Base-by-base conservation (phyloP, 2,888 invertebrate genomes). In the Drosophila mercatorum region DNA sequence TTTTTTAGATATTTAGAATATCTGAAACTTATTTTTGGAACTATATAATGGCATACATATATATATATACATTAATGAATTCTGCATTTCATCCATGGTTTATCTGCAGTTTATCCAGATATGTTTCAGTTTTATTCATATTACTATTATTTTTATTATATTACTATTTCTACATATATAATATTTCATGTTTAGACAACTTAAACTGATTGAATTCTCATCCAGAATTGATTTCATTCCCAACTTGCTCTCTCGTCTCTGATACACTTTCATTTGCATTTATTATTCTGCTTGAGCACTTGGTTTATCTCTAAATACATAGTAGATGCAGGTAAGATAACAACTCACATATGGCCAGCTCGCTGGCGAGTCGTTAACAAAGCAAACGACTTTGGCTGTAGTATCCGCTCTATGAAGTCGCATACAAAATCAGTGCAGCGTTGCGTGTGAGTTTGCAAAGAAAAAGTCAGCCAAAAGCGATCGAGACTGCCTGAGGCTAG, bases 401-500 rank as follows among this genome's bases (percentile, higher is more conserved):
- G 43, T 41, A 60, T 46, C 47, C 47, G n/a, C 11, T 7, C 14
- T 7, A 8, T 17, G 31, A 34, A 34, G 53, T 44, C 3, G 61
- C 49, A 79, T 52, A 38, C 17, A 62, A 82, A 73, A 68, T 67
- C 76, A 72, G 70, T 83, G 83, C 88, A 85, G 76, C 68, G 75
- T 84, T 87, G 84, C 84, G 82, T 88, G 87, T 55, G 55, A 66
- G 47, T 69, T 83, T 77, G 56, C 57, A 58, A 63, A 38, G 36
- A 64, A 57, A 56, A 66, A 57, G 49, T 58, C 59, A 55, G 64
- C 52, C 46, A 34, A 34, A 51, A 51, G 62, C 65, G 65, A 31
- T 61, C 68, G 28, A 65, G 63, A 36, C 59, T 58, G 69, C 52
- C n/a, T 22, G 7, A 22, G 36, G 47, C 52, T 47, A 65, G 67